A percentile compares a stretch with the other conserved stretches of the same genome.
Conservation (phyloP, 2,113 vertebrate species). For the Callipepla squamata region DNA sequence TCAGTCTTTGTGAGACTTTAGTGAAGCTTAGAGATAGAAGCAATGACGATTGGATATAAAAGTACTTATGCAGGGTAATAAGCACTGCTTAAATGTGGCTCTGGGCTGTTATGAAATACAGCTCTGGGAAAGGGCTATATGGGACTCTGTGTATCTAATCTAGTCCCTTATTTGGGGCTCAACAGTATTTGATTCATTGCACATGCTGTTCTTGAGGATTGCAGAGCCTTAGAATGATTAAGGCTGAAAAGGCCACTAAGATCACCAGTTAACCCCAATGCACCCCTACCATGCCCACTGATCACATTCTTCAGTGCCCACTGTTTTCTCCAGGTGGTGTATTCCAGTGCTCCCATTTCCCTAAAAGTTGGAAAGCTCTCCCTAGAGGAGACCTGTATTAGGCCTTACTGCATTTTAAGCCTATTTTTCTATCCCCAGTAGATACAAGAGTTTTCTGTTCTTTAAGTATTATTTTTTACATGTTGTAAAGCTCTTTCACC, state of each 20-base stretch:
- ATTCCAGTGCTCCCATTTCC: not conserved
- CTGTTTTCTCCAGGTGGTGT: rapidly evolving
- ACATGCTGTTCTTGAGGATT: not conserved
- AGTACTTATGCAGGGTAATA: not conserved
- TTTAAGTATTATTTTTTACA: not conserved
- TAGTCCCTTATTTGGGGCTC: not conserved
- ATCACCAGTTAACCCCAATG: too few relatives aligned
- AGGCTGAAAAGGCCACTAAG: too few relatives aligned
- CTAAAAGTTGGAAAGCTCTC: not conserved
- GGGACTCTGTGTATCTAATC: not conserved
- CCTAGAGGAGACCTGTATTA: not conserved
- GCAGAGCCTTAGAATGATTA: too few relatives aligned
- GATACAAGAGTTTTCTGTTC: not conserved
- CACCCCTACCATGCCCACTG: too few relatives aligned
- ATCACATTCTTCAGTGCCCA: not conserved
- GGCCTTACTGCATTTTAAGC: not conserved
- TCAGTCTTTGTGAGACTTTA: not conserved
- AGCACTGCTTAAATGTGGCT: not conserved
- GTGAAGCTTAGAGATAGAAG: not conserved
- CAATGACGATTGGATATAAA: not conserved
- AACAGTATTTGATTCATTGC: not conserved
- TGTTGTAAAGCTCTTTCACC: not conserved
- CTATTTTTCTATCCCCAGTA: not conserved
- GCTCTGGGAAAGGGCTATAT: not conserved
- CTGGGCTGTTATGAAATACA: not conserved